These are phyloP conservation scores for Cyclopterus lumpus DNA, from an alignment of 2,797 vertebrate genomes.

Conservation along the genomic window DNA sequence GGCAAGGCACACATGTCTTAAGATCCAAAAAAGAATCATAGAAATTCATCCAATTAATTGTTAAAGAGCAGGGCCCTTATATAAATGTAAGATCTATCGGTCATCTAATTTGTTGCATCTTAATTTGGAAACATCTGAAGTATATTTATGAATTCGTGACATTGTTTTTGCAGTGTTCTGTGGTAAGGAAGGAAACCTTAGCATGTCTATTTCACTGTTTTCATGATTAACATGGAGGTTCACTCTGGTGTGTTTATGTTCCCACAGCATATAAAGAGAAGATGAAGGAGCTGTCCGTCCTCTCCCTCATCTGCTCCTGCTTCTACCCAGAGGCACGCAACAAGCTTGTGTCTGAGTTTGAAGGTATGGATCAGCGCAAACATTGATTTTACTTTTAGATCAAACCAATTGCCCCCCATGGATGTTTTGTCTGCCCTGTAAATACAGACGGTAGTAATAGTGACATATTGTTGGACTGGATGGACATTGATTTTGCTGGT, in stretches of 20 bases:
- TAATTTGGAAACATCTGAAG: background rate
- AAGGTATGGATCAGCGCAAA: conserved; percentile 82
- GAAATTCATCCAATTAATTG: conserved; percentile 44
- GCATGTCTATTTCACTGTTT: background rate
- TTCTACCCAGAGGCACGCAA: conserved; percentile 96
- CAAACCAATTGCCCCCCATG: background rate
- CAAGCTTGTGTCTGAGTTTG: conserved; percentile 91
- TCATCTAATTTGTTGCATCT: background rate
- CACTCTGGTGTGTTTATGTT: conserved; percentile 34
- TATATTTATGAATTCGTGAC: background rate
- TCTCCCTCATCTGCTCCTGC: conserved; percentile 98
- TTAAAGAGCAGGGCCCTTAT: conserved; percentile 23
- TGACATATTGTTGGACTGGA: conserved; percentile 1
- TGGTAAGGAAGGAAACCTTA: background rate
- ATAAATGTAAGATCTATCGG: background rate
- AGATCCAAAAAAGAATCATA: background rate
- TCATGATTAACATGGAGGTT: background rate
- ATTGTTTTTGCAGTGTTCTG: background rate
- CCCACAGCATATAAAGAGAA: conserved; percentile 98
- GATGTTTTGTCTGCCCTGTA: conserved; percentile 5
- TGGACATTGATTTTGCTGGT: conserved; percentile 28
- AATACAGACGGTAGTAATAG: background rate
- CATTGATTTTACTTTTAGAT: conserved; percentile 24
- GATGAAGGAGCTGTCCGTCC: conserved; percentile 98
- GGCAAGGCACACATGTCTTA: background rate